These are phyloP conservation scores for Brachyptera risi DNA, from an alignment of 2,888 invertebrate genomes.

Conservation along the genomic window DNA sequence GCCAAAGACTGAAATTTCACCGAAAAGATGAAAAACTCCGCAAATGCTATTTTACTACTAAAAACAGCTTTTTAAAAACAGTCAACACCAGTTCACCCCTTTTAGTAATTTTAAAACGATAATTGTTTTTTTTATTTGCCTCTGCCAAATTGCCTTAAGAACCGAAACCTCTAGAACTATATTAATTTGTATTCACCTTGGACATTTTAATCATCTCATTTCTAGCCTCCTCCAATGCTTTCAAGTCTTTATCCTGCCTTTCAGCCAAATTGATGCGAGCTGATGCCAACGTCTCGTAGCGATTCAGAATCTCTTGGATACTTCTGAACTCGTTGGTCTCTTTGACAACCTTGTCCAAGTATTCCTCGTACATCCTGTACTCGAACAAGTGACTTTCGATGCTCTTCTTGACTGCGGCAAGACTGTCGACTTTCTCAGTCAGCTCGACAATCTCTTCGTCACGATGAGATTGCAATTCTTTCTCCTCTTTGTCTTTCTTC, in stretches of 20 bases:
- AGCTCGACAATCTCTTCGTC: conserved; percentile 52
- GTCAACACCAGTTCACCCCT: no score
- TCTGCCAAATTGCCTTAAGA: no score
- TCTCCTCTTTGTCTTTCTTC: conserved; percentile 55
- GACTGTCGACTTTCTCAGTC: conserved; percentile 46
- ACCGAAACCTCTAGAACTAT: no score
- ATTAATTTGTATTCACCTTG: conserved; percentile 46
- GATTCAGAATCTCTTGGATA: conserved; percentile 57
- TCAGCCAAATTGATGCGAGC: conserved; percentile 54
- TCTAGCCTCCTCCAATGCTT: conserved; percentile 54
- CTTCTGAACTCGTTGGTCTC: conserved; percentile 54
- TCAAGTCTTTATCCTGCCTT: conserved; percentile 53
- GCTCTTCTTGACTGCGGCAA: conserved; percentile 49
- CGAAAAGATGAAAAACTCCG: no score
- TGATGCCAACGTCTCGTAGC: conserved; percentile 59
- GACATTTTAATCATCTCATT: conserved; percentile 54
- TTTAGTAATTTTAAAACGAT: no score
- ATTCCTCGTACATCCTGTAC: conserved; percentile 58
- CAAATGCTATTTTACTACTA: no score
- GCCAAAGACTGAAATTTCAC: no score
- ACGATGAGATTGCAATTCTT: conserved; percentile 48
- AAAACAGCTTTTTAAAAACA: no score
- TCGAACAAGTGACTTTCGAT: conserved; percentile 57
- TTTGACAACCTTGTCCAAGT: conserved; percentile 54
- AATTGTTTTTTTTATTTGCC: no score